Evolutionary conservation across 2,888 invertebrate genomes (phyloP).

Genomic region (Cylindroiulus punctatus): DNA sequence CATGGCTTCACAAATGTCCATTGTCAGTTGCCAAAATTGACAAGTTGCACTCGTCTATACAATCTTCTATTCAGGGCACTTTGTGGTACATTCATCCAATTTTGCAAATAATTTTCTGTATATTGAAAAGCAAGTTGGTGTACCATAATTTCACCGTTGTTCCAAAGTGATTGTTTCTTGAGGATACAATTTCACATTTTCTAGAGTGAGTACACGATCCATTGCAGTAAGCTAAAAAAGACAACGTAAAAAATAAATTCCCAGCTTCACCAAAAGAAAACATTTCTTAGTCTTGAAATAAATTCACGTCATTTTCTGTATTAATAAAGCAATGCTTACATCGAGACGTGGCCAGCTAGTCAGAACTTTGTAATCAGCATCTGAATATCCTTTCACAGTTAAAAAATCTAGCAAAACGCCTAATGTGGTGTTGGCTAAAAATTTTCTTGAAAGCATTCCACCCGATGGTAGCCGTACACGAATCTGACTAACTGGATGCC

Average conservation of each 20-base stretch:
- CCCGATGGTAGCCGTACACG: constrained; percentile 85
- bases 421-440: constrained; percentile 72
- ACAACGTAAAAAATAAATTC: no score
- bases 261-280: no score
- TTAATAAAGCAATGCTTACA: constrained; percentile 68
- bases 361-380: constrained; percentile 88
- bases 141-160: constrained; percentile 77
- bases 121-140: constrained; percentile 53
- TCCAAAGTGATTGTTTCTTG: constrained; percentile 96
- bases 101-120: constrained; percentile 36
- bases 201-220: constrained; percentile 79
- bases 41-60: neutral
- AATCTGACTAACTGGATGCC: constrained; percentile 66
- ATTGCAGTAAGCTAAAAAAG: constrained; percentile 77
- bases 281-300: no score
- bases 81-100: neutral
- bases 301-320: neutral
- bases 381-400: constrained; percentile 86
- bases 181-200: constrained; percentile 85
- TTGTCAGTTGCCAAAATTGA: neutral
- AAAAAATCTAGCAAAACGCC: constrained; percentile 85
- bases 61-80: constrained; percentile 4
- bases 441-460: constrained; percentile 80
- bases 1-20: neutral
- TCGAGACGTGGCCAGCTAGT: constrained; percentile 95